These are phyloP conservation scores for Drosophila setifemur DNA, from an alignment of 1,140 invertebrate species.

Conservation along the genomic window DNA sequence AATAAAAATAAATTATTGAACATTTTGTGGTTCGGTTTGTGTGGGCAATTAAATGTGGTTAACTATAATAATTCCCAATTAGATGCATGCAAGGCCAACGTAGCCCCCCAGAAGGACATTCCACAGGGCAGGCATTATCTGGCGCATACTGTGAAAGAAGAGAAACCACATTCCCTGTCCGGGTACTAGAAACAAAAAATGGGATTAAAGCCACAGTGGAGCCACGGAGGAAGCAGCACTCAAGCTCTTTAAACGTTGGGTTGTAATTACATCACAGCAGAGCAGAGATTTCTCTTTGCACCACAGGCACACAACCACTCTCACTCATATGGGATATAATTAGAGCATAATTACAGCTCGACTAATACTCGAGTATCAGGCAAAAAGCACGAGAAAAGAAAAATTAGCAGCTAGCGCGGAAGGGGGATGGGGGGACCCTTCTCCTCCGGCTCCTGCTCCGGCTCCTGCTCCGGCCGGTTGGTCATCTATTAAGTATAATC, in stretches of 20 bases:
- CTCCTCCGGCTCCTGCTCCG: neutral
- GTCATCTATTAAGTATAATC: constrained; percentile 81
- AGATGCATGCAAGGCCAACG: constrained; percentile 36
- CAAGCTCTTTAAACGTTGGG: constrained; percentile 43
- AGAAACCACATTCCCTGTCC: neutral
- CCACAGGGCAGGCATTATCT: constrained; percentile 41
- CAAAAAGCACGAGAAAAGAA: constrained; percentile 63
- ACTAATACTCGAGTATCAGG: constrained; percentile 72
- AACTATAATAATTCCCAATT: constrained; percentile 41
- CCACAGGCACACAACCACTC: constrained; percentile 19
- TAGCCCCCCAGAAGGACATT: constrained; percentile 20
- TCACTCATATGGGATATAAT: constrained; percentile 57
- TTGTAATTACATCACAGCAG: constrained; percentile 69
- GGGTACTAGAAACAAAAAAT: constrained; percentile 30
- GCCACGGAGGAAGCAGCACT: constrained; percentile 9
- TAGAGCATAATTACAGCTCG: constrained; percentile 77
- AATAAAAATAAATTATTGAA: constrained; percentile 27
- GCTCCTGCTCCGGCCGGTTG: constrained; percentile 52
- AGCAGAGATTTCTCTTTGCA: constrained; percentile 67
- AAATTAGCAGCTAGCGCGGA: constrained; percentile 59
- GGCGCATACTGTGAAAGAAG: neutral
- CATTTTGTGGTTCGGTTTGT: neutral
- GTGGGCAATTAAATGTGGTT: constrained; percentile 17
- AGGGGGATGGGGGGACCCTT: neutral
- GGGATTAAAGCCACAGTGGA: constrained; percentile 38